These are phyloP conservation scores for Dryoscopus gambensis DNA, from an alignment of 2,113 vertebrate species.

Conservation along the genomic window DNA sequence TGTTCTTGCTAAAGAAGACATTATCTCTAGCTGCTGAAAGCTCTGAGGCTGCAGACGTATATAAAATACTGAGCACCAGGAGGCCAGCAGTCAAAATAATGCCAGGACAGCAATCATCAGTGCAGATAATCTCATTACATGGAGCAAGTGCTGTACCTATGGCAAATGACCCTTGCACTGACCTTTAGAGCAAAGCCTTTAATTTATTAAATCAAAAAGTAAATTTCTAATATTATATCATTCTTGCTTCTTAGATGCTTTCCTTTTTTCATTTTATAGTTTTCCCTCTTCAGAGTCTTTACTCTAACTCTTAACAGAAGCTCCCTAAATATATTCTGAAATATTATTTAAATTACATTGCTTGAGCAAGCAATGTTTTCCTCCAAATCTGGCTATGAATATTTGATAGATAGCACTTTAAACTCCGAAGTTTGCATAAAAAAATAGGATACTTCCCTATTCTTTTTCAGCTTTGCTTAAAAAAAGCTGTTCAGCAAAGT, in stretches of 20 bases:
- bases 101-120: neutral
- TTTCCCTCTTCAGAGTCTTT: neutral
- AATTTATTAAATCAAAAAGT: neutral
- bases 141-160: neutral
- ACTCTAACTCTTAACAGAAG: neutral
- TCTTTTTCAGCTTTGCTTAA: neutral
- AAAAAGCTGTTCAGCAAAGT: neutral
- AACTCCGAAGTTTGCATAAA: neutral
- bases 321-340: conserved; percentile 35
- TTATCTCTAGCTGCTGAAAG: conserved; percentile 2
- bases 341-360: conserved; percentile 6
- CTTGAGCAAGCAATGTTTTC: neutral
- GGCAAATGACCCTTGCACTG: neutral
- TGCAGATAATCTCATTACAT: neutral
- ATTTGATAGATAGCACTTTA: conserved; percentile 33
- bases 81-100: neutral
- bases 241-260: neutral
- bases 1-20: neutral
- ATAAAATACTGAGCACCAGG: neutral
- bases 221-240: neutral
- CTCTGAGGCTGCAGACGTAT: neutral
- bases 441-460: neutral
- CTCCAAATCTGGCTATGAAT: conserved; percentile 42
- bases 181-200: neutral
- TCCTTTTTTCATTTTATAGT: neutral